phyloP scores from a whole-genome alignment of 2,888 invertebrate species.

The Pandemis heparana region DNA sequence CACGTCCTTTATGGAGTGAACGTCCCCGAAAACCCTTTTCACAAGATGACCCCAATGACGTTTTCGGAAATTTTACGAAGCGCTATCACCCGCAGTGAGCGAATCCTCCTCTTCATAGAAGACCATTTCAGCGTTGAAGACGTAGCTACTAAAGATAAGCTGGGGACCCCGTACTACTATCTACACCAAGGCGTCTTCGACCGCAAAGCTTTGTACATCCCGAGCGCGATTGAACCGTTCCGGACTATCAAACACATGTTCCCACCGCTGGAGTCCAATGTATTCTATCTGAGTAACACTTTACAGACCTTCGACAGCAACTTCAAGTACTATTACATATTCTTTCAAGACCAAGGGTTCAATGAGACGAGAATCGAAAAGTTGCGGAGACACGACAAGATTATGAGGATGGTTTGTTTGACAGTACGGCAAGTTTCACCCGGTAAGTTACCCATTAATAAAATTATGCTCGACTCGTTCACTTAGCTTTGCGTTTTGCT shows the following conservation, averaged over 20 bases:
- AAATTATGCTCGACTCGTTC: no score
- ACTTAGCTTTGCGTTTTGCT: no score
- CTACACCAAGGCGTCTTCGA: constrained; percentile 53
- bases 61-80: constrained; percentile 60
- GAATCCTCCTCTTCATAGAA: constrained; percentile 66
- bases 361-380: constrained; percentile 54
- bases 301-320: constrained; percentile 51
- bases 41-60: constrained; percentile 48
- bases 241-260: constrained; percentile 54
- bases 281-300: constrained; percentile 51
- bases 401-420: constrained; percentile 61
- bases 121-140: constrained; percentile 66
- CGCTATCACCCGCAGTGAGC: constrained; percentile 51
- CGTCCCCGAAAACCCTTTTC: constrained; percentile 61
- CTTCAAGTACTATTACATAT: constrained; percentile 63
- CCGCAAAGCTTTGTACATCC: constrained; percentile 61
- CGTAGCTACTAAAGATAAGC: constrained; percentile 57
- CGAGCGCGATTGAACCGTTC: constrained; percentile 62
- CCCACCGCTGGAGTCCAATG: constrained; percentile 51
- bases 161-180: constrained; percentile 61
- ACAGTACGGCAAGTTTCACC: constrained; percentile 50
- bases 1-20: neutral
- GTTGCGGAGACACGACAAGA: constrained; percentile 63
- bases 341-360: constrained; percentile 56
- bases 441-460: constrained; percentile 7